Evolutionary conservation across 2,797 vertebrate species (phyloP), one percentile per base, ranked within the genome.

Genomic region (Tenualosa thibaudeaui): DNA sequence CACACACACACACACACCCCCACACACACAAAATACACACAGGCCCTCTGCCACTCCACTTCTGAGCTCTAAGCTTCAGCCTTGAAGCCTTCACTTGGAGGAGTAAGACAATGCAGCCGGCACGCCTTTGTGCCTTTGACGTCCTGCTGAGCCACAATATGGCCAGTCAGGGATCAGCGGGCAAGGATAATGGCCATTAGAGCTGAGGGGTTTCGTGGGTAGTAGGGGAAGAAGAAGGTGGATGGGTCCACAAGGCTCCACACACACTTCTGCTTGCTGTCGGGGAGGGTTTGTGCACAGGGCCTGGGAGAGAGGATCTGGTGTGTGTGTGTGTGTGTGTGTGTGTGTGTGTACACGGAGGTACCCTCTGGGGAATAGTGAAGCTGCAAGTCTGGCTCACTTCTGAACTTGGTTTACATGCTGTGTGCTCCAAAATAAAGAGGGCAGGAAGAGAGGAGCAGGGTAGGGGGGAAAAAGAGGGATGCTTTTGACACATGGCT

Each of bases 91-190:
- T 95, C 94, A 94, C 95, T 95, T 95, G 93, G 95, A 60, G 94
- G 92, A 93, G 93, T 94, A 94, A 94, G 94, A 95, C 94, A 95
- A 95, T 95, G 94, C 91, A 87, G 92, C 93, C 87, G 91, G 92
- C 91, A 19, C 90, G 92, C 92, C 93, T 96, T 96, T 96, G 94
- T 96, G 93, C 90, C 90, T 90, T 93, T 95, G 94, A 95, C 94
- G 92, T 94, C 94, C 93, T 90, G 90, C 94, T 88, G 93, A 92
- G 93, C 88, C 94, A 95, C 96, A 96, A 96, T 95, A 96, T 95
- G 95, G 95, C 91, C 90, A 91, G 93, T 93, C 91, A 95, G 93
- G 94, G 95, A 96, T 95, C 95, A 96, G 91, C 94, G 92, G 90
- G 89, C 92, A 91, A 86, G 90, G 92, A 96, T 95, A 96, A 96